Base-by-base conservation (phyloP, 2,888 invertebrate genomes). In the Loripinus fragilis region DNA sequence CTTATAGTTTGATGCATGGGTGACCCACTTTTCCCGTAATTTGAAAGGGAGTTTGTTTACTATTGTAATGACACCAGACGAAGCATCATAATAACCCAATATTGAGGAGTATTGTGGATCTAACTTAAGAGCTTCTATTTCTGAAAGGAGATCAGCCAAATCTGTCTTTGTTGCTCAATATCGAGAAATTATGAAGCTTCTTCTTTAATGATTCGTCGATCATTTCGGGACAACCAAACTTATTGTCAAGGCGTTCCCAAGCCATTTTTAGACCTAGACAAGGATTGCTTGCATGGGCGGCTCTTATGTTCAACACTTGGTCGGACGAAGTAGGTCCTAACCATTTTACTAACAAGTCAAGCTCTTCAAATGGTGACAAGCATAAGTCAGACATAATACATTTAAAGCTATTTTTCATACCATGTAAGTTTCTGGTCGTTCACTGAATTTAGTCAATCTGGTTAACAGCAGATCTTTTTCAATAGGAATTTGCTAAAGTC, bases 331-430 rank as follows among this genome's bases (percentile, higher is more conserved):
- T 35, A 2, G 50, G 30, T 5, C 78, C 83, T 7, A 83, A 30
- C 80, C 83, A 77, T 71, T 76, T 78, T 3, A 79, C 79, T 1
- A 74, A 25, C 15, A 76, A 41, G 41, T 82, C 76, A 25, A 71
- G 67, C 38, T 82, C 81, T 60, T 73, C 67, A 15, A 38, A 35
- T 52, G 67, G 15, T 3, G 67, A 41, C 25, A 67, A 41, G 7
- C 33, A 7, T 17, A 67, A 17, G 1, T 67, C 67, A n/a, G 12
- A 2, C 42, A 67, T 33, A 12, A 67, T 67, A 28, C 28, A 2
- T 67, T 67, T 67, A 28, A 67, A 67, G 20, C 67, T 67, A 5
- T 25, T 28, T 45, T 67, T 67, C 67, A 67, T 7, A 67, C 45
- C 25, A 38, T 25, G 41, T 67, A 67, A n/a, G 38, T 67, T 41